A percentile compares a stretch with the other conserved stretches of the same genome.
Evolutionary conservation across 2,888 invertebrate species (phyloP).

Genomic region (Morinoia aosen): DNA sequence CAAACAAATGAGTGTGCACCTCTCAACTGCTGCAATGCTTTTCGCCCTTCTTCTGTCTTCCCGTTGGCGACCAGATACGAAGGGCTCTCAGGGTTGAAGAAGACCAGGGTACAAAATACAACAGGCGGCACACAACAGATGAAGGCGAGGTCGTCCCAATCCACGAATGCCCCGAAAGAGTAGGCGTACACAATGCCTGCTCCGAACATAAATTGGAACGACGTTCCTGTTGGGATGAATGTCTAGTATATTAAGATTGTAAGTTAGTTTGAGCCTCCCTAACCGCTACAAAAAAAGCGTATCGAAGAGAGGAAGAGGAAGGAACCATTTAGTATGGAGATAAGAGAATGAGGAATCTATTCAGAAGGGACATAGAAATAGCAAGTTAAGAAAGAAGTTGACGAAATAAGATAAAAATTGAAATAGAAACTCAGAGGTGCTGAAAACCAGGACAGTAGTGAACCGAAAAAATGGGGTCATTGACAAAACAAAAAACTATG

Average conservation of each 20-base stretch:
- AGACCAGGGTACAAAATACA: slow-evolving; percentile 45
- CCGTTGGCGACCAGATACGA: slow-evolving; percentile 54
- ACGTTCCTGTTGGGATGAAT: not conserved
- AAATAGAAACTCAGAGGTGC: no score
- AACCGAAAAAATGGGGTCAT: no score
- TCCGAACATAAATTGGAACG: slow-evolving; percentile 40
- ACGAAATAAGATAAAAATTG: no score
- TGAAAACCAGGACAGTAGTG: no score
- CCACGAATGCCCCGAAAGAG: slow-evolving; percentile 54
- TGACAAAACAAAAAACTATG: no score
- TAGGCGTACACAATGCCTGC: slow-evolving; percentile 39
- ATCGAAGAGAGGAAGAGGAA: no score
- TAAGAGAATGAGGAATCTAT: no score
- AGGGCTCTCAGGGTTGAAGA: slow-evolving; percentile 58
- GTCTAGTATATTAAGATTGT: not conserved
- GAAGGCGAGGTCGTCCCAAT: slow-evolving; percentile 59
- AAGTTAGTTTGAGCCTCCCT: no score
- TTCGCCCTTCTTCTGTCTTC: not conserved
- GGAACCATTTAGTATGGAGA: no score
- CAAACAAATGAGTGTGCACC: not conserved
- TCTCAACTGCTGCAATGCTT: slow-evolving; percentile 55
- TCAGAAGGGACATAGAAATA: no score
- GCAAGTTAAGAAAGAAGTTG: no score
- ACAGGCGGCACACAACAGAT: slow-evolving; percentile 57
- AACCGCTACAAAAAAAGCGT: no score